Evolutionary conservation across 2,888 invertebrate species (phyloP).

Genomic region (Hipparchia sbordonii): DNA sequence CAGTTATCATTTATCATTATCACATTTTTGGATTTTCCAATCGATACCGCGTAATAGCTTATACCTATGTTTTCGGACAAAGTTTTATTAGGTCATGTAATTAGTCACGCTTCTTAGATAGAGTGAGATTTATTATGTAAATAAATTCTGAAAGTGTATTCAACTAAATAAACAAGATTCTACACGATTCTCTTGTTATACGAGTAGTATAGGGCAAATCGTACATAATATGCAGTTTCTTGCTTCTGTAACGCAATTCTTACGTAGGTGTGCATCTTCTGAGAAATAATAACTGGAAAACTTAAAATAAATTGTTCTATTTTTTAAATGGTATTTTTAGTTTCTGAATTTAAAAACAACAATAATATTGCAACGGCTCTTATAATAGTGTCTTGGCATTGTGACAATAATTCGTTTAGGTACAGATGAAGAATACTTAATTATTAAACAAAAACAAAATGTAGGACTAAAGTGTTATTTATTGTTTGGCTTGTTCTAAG

Average conservation of each 20-base stretch:
- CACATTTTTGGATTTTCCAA: no score
- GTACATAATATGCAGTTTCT: background rate
- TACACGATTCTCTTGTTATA: background rate
- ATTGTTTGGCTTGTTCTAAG: no score
- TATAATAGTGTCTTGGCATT: no score
- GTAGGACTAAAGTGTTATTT: no score
- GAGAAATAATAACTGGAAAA: background rate
- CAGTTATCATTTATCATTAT: no score
- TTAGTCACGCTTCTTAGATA: background rate
- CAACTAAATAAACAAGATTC: background rate
- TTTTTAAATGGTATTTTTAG: no score
- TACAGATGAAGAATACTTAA: no score
- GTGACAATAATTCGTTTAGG: no score
- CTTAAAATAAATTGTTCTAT: background rate
- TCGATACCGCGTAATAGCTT: background rate
- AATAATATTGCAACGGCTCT: no score
- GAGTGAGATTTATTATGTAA: background rate
- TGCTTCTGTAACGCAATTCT: background rate
- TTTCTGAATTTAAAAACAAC: no score
- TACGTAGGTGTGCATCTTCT: background rate
- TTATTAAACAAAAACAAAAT: no score
- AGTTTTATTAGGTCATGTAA: slow-evolving; percentile 9
- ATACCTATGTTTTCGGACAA: background rate
- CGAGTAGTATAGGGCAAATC: background rate
- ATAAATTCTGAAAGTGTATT: background rate